A percentile compares a stretch with the other conserved stretches of the same genome.
Conservation (phyloP, 2,797 vertebrate genomes). For the Parambassis ranga region DNA sequence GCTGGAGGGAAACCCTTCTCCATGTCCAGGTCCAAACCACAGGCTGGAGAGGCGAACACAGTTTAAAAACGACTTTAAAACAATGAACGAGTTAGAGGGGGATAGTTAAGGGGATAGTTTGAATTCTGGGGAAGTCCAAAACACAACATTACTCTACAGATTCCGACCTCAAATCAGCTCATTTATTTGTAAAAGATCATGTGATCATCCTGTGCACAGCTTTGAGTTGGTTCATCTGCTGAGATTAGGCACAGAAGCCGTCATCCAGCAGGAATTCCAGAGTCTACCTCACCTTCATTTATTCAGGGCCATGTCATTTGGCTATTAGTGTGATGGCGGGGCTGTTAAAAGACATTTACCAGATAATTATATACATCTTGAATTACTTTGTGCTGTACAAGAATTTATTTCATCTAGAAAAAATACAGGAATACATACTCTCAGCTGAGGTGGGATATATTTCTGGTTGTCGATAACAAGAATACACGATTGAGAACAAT, state of each 20-base stretch:
- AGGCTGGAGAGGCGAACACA: constrained; percentile 76
- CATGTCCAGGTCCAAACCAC: constrained; percentile 81
- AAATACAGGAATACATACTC: too few relatives aligned
- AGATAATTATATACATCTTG: neutral
- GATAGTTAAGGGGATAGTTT: constrained; percentile 43
- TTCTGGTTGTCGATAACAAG: too few relatives aligned
- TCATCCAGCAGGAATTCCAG: neutral
- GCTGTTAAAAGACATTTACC: neutral
- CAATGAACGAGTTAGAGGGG: too few relatives aligned
- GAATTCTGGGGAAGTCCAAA: neutral
- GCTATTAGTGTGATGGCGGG: neutral
- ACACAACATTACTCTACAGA: neutral
- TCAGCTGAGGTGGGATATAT: too few relatives aligned
- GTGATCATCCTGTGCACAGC: neutral
- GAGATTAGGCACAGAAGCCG: constrained; percentile 1
- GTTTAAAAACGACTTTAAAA: too few relatives aligned
- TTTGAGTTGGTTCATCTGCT: neutral
- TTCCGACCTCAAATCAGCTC: neutral
- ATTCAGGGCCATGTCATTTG: neutral
- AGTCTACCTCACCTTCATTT: neutral
- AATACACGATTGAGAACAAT: too few relatives aligned
- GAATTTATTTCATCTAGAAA: too few relatives aligned
- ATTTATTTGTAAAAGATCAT: neutral
- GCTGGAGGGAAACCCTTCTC: constrained; percentile 79
- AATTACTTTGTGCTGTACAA: too few relatives aligned